These are phyloP conservation scores for Caenorhabditis sinica DNA, from an alignment of 2,888 invertebrate genomes.

Conservation along the genomic window DNA sequence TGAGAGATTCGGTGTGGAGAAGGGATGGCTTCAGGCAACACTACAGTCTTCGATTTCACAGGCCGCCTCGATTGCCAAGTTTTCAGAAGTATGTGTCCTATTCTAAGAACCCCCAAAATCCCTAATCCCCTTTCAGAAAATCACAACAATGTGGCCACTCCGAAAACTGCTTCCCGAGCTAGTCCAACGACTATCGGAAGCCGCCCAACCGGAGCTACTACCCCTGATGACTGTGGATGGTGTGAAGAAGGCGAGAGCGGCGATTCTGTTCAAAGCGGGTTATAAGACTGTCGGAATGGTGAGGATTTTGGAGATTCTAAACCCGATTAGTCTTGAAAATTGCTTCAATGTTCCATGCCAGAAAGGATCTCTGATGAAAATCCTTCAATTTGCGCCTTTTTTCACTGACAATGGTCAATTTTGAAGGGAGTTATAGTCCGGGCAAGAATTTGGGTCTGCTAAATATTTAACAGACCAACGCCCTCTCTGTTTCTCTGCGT, in stretches of 20 bases:
- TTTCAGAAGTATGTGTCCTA: slow-evolving; percentile 90
- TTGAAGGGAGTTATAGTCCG: too few relatives aligned
- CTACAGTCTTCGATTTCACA: slow-evolving; percentile 89
- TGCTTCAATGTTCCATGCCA: too few relatives aligned
- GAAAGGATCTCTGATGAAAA: too few relatives aligned
- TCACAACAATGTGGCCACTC: slow-evolving; percentile 91
- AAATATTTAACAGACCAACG: too few relatives aligned
- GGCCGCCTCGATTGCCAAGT: slow-evolving; percentile 89
- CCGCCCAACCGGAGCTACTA: slow-evolving; percentile 90
- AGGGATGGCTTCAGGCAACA: slow-evolving; percentile 91
- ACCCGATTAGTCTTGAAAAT: too few relatives aligned
- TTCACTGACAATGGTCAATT: too few relatives aligned
- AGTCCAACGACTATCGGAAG: slow-evolving; percentile 89
- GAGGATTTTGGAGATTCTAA: too few relatives aligned
- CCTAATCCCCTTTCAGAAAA: slow-evolving; percentile 85
- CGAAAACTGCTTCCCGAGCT: slow-evolving; percentile 89
- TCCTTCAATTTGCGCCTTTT: too few relatives aligned
- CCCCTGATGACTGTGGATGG: slow-evolving; percentile 92
- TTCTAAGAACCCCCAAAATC: too few relatives aligned
- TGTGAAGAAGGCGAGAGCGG: slow-evolving; percentile 92
- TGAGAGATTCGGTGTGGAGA: slow-evolving; percentile 87
- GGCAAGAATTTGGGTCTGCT: too few relatives aligned
- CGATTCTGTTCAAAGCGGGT: slow-evolving; percentile 91
- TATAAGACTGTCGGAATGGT: slow-evolving; percentile 86
- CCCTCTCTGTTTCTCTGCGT: too few relatives aligned